Evolutionary conservation across 2,888 invertebrate genomes (phyloP).

Genomic region (Osedax fenrisi): DNA sequence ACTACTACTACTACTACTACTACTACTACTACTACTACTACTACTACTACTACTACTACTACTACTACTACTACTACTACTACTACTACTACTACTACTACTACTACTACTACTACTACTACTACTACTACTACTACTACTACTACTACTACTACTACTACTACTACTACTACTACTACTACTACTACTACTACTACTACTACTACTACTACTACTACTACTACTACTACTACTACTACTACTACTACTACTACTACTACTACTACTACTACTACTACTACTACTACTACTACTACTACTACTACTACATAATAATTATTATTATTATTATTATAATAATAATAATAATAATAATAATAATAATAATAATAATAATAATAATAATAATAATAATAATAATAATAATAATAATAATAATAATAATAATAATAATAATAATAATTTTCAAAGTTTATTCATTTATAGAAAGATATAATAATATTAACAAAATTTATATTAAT

Average conservation of each 20-base stretch:
- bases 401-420: too few species aligned
- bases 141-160: conserved; percentile 27
- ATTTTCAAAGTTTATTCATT: too few species aligned
- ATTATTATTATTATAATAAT: neutral
- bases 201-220: conserved; percentile 25
- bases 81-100: conserved; percentile 28
- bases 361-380: conserved; percentile 6
- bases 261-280: conserved; percentile 20
- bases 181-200: conserved; percentile 26
- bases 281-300: neutral
- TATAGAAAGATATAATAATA: too few species aligned
- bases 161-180: conserved; percentile 26
- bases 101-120: conserved; percentile 22
- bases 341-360: neutral
- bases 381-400: neutral
- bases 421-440: too few species aligned
- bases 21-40: conserved; percentile 30
- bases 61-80: conserved; percentile 27
- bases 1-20: conserved; percentile 29
- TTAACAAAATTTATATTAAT: too few species aligned
- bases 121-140: conserved; percentile 18
- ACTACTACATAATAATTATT: neutral
- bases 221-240: conserved; percentile 25
- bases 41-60: conserved; percentile 30
- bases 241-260: conserved; percentile 22